phyloP scores from a whole-genome alignment of 2,797 vertebrate genomes.

The Halcyon smyrnensis region DNA sequence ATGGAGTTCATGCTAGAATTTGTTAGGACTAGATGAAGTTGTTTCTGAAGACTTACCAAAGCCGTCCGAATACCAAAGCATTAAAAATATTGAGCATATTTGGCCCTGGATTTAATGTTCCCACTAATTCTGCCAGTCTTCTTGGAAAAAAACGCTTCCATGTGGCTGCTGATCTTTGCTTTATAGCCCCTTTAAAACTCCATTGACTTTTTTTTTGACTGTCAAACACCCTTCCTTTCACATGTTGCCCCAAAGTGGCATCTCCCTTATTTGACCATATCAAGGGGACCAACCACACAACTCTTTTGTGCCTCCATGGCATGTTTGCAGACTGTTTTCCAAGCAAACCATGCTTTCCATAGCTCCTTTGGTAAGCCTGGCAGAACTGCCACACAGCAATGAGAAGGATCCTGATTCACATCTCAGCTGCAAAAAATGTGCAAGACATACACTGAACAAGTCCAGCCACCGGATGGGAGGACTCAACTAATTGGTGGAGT shows the following conservation, averaged over 20 bases:
- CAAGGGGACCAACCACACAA: not conserved
- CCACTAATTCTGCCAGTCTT: not conserved
- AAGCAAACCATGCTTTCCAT: not conserved
- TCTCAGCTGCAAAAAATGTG: slow-evolving; percentile 51
- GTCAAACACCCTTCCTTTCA: not conserved
- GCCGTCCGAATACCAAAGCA: not conserved
- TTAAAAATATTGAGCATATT: not conserved
- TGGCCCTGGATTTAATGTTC: not conserved
- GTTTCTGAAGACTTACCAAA: not conserved
- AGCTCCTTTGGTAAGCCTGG: not conserved
- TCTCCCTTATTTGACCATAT: not conserved
- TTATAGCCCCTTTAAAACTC: not conserved
- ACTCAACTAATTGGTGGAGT: slow-evolving; percentile 57
- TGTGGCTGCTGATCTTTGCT: not conserved
- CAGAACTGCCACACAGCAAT: not conserved
- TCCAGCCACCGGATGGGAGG: slow-evolving; percentile 44
- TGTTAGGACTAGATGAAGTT: not conserved
- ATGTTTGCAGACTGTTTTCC: not conserved
- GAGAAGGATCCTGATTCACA: not conserved
- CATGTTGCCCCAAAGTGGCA: not conserved
- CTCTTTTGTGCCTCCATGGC: not conserved
- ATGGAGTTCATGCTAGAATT: not conserved
- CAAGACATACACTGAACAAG: not conserved
- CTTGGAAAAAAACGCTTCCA: not conserved
- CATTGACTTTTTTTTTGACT: not conserved